Percentiles rank a stretch among this genome's conserved stretches.
These are phyloP conservation scores for Margaritifera margaritifera DNA, from an alignment of 2,888 invertebrate species.

Conservation along the genomic window DNA sequence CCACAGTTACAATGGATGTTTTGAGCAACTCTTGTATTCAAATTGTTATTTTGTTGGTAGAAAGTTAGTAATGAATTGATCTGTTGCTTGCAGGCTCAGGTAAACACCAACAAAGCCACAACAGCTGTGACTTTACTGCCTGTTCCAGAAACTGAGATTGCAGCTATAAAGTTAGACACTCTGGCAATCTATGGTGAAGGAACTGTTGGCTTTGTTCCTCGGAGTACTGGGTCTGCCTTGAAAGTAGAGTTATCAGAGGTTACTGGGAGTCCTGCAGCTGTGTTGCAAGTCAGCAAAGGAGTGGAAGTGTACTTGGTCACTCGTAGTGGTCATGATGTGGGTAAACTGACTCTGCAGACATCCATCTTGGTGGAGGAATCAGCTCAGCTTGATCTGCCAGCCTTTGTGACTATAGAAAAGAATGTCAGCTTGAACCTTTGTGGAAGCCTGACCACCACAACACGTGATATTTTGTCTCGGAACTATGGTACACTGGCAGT, in stretches of 20 bases:
- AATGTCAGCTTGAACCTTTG: constrained; percentile 41
- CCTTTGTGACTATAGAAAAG: constrained; percentile 36
- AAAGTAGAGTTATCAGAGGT: constrained; percentile 35
- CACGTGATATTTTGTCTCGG: constrained; percentile 29
- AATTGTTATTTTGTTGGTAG: too few relatives aligned
- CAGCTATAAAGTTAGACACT: constrained; percentile 23
- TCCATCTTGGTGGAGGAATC: constrained; percentile 34
- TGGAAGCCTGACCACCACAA: constrained; percentile 38
- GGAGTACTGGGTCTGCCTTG: constrained; percentile 19
- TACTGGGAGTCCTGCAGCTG: constrained; percentile 27
- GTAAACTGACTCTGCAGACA: constrained; percentile 22
- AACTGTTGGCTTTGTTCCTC: constrained; percentile 27
- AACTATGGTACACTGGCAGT: constrained; percentile 34
- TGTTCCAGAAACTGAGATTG: constrained; percentile 17
- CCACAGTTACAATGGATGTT: too few relatives aligned
- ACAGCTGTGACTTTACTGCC: constrained; percentile 30
- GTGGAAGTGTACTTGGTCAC: constrained; percentile 34
- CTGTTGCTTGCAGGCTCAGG: constrained; percentile 30
- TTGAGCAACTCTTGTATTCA: too few relatives aligned
- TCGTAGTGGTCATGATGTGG: constrained; percentile 8
- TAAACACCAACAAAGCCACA: constrained; percentile 33
- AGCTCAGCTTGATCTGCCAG: constrained; percentile 44
- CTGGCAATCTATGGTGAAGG: constrained; percentile 14
- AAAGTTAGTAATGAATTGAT: too few relatives aligned
- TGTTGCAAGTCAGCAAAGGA: constrained; percentile 30